Percentiles rank a stretch among this genome's conserved stretches.
Conservation (phyloP, 2,888 invertebrate species). For the Cyclophora punctaria region DNA sequence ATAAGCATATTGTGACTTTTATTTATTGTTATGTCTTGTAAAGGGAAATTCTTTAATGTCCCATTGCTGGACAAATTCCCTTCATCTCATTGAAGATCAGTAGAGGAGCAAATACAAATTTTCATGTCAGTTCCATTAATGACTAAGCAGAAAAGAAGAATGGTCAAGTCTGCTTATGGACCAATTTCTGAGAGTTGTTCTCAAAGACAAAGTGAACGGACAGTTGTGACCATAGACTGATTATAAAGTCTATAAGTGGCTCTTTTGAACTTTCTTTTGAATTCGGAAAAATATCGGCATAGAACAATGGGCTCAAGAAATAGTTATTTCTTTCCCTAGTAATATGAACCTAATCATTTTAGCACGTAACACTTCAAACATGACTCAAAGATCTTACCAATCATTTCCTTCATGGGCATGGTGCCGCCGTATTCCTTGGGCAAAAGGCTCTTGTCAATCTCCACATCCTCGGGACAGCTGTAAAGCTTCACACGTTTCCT, state of each 20-base stretch:
- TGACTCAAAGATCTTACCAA: constrained; percentile 68
- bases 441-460: constrained; percentile 77
- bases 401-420: constrained; percentile 90
- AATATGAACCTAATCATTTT: no score
- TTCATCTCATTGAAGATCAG: no score
- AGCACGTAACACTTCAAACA: neutral
- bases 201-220: neutral
- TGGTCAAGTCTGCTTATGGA: neutral
- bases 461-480: constrained; percentile 76
- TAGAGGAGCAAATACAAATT: neutral
- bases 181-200: neutral
- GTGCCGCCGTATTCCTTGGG: constrained; percentile 89
- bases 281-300: no score
- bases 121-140: neutral
- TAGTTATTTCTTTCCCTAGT: no score
- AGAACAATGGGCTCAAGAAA: no score
- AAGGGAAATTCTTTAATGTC: no score
- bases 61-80: no score
- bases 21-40: no score
- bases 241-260: neutral
- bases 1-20: no score
- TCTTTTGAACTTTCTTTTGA: no score
- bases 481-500: constrained; percentile 80
- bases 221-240: neutral
- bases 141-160: neutral